Percentiles rank a stretch among this genome's conserved stretches.
Evolutionary conservation across 2,888 invertebrate genomes (phyloP).

Genomic region (Odontocolon sp.): DNA sequence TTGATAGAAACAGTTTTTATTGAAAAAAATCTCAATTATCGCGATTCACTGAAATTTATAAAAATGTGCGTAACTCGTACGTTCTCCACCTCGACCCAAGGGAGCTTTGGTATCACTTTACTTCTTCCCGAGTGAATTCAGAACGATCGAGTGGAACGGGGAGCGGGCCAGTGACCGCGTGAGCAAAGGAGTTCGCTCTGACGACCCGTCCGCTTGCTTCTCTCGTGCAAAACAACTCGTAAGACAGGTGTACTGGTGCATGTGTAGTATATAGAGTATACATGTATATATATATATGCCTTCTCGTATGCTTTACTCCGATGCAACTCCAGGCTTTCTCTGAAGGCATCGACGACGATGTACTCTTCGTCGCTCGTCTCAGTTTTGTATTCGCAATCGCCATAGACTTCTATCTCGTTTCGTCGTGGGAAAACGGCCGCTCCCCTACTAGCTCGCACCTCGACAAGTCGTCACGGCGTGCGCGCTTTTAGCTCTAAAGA

Average conservation of each 20-base stretch:
- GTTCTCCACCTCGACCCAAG: background rate
- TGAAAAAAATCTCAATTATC: background rate
- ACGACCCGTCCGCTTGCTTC: background rate
- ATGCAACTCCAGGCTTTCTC: too few relatives aligned
- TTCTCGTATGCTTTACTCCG: too few relatives aligned
- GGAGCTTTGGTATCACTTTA: background rate
- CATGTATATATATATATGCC: too few relatives aligned
- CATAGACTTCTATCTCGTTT: conserved; percentile 4
- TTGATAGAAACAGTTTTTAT: background rate
- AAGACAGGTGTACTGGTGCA: conserved; percentile 1
- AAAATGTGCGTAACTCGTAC: background rate
- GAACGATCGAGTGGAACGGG: conserved; percentile 14
- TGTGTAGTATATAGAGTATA: background rate
- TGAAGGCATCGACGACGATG: too few relatives aligned
- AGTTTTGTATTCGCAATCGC: background rate
- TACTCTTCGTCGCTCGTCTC: background rate
- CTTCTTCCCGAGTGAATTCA: conserved; percentile 14
- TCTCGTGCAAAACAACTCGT: background rate
- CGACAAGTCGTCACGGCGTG: conserved; percentile 25
- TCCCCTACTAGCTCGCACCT: conserved; percentile 38
- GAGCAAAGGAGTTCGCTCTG: background rate
- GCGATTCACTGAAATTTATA: background rate
- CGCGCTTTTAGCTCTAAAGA: conserved; percentile 4
- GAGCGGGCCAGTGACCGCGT: conserved; percentile 38
- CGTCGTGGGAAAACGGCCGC: conserved; percentile 52